Percentiles rank a stretch among this genome's conserved stretches.
These are phyloP conservation scores for Tuberolachnus salignus DNA, from an alignment of 2,888 invertebrate genomes.

Conservation along the genomic window DNA sequence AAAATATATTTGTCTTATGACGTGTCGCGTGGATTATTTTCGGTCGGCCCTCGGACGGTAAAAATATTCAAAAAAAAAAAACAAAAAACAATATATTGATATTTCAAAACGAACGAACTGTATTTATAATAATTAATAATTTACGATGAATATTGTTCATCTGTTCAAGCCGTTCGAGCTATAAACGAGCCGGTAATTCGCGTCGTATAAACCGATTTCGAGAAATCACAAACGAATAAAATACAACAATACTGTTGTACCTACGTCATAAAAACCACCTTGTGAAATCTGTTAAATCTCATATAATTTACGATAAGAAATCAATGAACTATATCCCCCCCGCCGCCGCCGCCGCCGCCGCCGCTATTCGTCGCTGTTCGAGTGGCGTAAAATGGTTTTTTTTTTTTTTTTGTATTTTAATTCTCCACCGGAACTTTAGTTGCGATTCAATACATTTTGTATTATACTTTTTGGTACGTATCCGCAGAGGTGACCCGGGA, in stretches of 20 bases:
- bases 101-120: slow-evolving; percentile 11
- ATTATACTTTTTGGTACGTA: too few species aligned
- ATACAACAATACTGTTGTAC: background rate
- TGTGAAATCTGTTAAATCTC: background rate
- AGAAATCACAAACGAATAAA: slow-evolving; percentile 21
- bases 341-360: too few species aligned
- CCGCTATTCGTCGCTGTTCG: background rate
- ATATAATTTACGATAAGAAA: slow-evolving; percentile 13
- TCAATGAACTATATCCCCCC: background rate
- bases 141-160: too few species aligned
- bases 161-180: background rate
- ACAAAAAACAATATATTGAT: too few species aligned
- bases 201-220: background rate
- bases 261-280: background rate
- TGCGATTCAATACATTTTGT: too few species aligned
- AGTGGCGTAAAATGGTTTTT: too few species aligned
- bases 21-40: background rate
- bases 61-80: background rate
- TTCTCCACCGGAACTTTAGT: too few species aligned
- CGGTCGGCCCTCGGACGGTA: too few species aligned
- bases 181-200: background rate
- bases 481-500: too few species aligned
- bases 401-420: too few species aligned
- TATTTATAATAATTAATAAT: background rate
- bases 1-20: background rate